phyloP scores from a whole-genome alignment of 53 echinoderm and acorn worm species.

The Patiria pectinifera region DNA sequence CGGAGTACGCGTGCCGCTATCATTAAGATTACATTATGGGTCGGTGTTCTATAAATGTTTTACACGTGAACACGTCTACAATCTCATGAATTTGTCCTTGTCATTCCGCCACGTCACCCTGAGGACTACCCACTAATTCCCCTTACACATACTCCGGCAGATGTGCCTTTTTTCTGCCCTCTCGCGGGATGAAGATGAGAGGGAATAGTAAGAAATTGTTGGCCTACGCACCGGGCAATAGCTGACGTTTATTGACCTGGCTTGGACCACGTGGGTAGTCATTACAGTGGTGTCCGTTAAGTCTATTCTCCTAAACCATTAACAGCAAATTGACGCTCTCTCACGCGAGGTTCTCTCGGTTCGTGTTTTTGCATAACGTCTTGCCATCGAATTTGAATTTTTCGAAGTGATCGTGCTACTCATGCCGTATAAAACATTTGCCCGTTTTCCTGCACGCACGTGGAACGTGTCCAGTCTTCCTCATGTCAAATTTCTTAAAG shows the following conservation, averaged over 20 bases:
- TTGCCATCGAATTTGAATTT: neutral
- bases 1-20: neutral
- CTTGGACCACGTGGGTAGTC: neutral
- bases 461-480: too few relatives aligned
- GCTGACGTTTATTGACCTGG: too few relatives aligned
- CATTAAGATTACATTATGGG: neutral
- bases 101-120: neutral
- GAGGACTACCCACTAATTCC: neutral
- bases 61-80: neutral
- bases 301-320: neutral
- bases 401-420: neutral
- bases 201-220: too few relatives aligned
- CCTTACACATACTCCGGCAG: neutral
- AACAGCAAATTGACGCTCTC: neutral
- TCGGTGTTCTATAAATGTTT: neutral
- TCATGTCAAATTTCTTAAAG: too few relatives aligned
- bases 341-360: neutral
- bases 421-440: neutral
- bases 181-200: too few relatives aligned
- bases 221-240: too few relatives aligned
- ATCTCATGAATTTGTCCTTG: neutral
- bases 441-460: too few relatives aligned
- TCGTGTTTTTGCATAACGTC: constrained; percentile 16
- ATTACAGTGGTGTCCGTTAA: neutral
- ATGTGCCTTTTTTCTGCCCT: too few relatives aligned